Evolutionary conservation across 2,888 invertebrate species (phyloP), one percentile per base, ranked within the genome.

Genomic region (Machimus atricapillus): DNA sequence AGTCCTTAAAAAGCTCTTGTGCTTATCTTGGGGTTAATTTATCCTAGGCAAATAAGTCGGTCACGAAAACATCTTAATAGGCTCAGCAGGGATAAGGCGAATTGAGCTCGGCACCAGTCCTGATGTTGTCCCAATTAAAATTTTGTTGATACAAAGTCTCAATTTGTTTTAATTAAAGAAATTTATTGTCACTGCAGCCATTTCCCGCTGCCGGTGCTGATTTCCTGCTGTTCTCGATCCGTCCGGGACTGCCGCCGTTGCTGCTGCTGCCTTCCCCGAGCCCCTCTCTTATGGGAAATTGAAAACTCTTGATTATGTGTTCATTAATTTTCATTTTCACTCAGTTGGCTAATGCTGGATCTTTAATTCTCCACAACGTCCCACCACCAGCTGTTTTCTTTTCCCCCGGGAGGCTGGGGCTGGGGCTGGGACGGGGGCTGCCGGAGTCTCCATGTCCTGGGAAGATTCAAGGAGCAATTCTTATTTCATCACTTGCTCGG

Each of bases 221-320:
- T 85, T 46, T 73, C 74, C 74, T 74, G 74, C 58, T 34, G 58
- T 66, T 66, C 66, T 12, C 31, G 34, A 34, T 37, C 82, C 82
- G 19, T 40, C 40, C 82, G 23, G n/a, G 31, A 3, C 16, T 31
- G 40, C 9, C 8, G 27, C 34, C 31, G 14, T 8, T 34, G 34
- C 34, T 4, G 34, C 34, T 4, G 34, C 34, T 7, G 34, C 34
- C 7, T 7, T 34, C 7, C 34, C n/a, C 43, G 74, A 23, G 37
- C 73, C 52, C 73, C 43, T 40, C 74, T 14, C 74, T 85, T 85
- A 85, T 85, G 74, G 85, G 85, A 46, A 85, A 85, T 74, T 85
- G 85, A 85, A 85, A 85, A 85, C 85, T 85, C 85, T 85, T 85
- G 85, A 85, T 85, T 85, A 85, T 74, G 73, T 85, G 85, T 85